phyloP scores from a whole-genome alignment of 2,113 vertebrate species.

The Axis porcinus region DNA sequence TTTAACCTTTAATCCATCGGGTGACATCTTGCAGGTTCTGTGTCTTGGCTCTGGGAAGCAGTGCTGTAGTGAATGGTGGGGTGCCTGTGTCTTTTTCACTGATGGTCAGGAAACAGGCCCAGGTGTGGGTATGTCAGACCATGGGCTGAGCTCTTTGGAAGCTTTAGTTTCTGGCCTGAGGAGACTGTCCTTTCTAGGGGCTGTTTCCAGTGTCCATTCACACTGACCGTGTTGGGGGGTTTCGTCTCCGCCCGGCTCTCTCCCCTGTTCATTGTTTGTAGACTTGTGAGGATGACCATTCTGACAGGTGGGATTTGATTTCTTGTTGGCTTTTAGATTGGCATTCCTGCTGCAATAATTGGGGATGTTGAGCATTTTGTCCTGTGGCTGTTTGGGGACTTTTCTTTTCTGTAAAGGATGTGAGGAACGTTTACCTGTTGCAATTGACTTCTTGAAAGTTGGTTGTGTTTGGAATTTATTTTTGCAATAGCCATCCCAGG shows the following conservation, averaged over 20 bases:
- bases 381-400: background rate
- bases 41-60: background rate
- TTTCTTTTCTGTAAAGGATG: background rate
- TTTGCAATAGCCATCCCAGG: background rate
- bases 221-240: rapidly evolving
- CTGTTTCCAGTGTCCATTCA: background rate
- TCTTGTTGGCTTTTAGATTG: background rate
- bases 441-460: background rate
- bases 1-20: background rate
- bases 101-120: background rate
- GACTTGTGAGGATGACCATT: background rate
- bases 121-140: background rate
- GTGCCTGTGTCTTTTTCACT: background rate
- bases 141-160: background rate
- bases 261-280: background rate
- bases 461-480: background rate
- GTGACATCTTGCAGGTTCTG: background rate
- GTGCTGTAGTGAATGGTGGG: background rate
- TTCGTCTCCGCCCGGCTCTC: background rate
- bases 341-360: background rate
- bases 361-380: background rate
- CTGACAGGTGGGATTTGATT: background rate
- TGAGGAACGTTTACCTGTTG: background rate
- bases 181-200: background rate
- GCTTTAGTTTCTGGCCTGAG: background rate